These are phyloP conservation scores for Caloenas nicobarica DNA, from an alignment of 2,113 vertebrate genomes.

Conservation along the genomic window DNA sequence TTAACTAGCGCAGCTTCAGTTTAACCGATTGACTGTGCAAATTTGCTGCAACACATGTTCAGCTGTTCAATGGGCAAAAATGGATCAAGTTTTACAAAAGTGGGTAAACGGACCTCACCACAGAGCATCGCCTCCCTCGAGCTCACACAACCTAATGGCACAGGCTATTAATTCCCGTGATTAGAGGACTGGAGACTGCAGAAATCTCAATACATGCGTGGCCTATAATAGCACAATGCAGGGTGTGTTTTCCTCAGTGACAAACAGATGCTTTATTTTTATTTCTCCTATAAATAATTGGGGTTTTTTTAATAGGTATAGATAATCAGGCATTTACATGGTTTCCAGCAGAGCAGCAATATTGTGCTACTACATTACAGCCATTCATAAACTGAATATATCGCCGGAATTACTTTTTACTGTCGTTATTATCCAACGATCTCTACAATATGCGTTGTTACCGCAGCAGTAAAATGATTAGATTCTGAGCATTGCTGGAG, in stretches of 20 bases:
- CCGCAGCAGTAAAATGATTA: background rate
- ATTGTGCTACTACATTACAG: slow-evolving; percentile 64
- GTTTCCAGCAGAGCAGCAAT: slow-evolving; percentile 66
- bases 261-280: slow-evolving; percentile 49
- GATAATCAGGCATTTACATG: slow-evolving; percentile 65
- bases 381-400: slow-evolving; percentile 47
- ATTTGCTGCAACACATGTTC: slow-evolving; percentile 8
- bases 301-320: slow-evolving; percentile 42
- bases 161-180: slow-evolving; percentile 46
- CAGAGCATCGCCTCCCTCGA: background rate
- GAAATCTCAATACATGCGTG: background rate
- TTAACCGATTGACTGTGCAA: background rate
- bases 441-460: background rate
- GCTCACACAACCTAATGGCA: background rate
- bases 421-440: slow-evolving; percentile 48
- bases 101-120: background rate
- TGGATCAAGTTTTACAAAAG: background rate
- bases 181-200: slow-evolving; percentile 4
- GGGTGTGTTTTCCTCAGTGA: slow-evolving; percentile 15
- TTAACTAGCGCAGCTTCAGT: slow-evolving; percentile 23
- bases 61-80: background rate
- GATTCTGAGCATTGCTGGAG: background rate
- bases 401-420: slow-evolving; percentile 42
- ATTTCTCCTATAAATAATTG: slow-evolving; percentile 65
- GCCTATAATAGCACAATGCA: background rate